Evolutionary conservation across 2,113 vertebrate species (phyloP), one percentile per base, ranked within the genome.

Genomic region (Anarrhichthys ocellatus): DNA sequence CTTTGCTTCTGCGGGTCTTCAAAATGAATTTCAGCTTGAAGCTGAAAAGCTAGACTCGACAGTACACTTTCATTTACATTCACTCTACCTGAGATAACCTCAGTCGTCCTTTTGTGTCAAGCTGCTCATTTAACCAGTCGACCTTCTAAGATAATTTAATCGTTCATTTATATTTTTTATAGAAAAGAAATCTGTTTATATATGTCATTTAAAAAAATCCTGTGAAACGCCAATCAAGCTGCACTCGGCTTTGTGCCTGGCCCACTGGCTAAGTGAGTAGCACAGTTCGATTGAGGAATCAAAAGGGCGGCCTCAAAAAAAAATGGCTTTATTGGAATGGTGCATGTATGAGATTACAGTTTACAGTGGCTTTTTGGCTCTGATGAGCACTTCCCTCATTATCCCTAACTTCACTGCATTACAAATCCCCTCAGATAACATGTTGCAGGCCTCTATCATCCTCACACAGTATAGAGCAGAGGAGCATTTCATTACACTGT

Each of bases 371-470:
- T 83, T 87, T 87, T 73, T 78, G 81, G 73, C 83, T 82, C 78
- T 81, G 65, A 84, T 84, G 86, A 89, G 65, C 78, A 78, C 64
- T 71, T 83, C 59, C 68, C 80, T 88, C 77, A 88, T 92, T 88
- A 89, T 88, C 73, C 80, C 42, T 7, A 69, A 89, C 81, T 86
- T 87, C 77, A 88, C 81, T 79, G 80, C 65, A 54, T 84, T 88
- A 86, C 84, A 93, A 88, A 88, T 91, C 89, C 91, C 76, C 24
- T 89, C 48, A 81, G 75, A 92, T 83, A 76, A 80, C 88, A 80
- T 78, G 83, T 87, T 82, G 81, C 84, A 77, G 83, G 85, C 75
- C 72, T 84, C 79, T 73, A 62, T 88, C 85, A 65, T 85, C 90
- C 48, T 72, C 2, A 63, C 64, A 78, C 69, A 79, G 66, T 73